These are phyloP conservation scores for Burhinus oedicnemus DNA, from an alignment of 2,113 vertebrate species.

Conservation along the genomic window DNA sequence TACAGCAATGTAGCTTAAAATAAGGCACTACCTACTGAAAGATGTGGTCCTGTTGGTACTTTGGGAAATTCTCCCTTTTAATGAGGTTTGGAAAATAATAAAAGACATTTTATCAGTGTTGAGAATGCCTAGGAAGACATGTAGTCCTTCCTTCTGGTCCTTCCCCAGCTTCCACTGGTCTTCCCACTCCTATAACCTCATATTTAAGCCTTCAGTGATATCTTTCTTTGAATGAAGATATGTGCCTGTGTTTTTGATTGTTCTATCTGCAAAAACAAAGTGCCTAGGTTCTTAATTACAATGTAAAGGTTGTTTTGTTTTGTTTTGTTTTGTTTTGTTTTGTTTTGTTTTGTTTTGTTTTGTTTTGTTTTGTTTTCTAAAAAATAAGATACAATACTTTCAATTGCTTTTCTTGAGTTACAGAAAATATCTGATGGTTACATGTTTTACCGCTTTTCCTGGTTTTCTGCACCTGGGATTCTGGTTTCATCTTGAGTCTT, in stretches of 20 bases:
- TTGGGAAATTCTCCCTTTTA: slow-evolving; percentile 1
- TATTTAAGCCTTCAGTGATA: neutral
- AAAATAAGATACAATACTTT: neutral
- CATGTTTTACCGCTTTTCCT: neutral
- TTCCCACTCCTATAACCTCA: neutral
- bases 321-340: neutral
- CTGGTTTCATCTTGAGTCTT: neutral
- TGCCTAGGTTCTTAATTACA: neutral
- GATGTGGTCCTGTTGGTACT: neutral
- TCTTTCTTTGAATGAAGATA: neutral
- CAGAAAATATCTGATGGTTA: neutral
- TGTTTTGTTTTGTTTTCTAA: neutral
- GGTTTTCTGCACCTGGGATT: neutral
- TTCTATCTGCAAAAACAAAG: neutral
- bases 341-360: too few relatives aligned
- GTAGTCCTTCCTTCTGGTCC: neutral
- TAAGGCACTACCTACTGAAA: neutral
- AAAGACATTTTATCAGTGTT: neutral
- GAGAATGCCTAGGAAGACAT: neutral
- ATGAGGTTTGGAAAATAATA: neutral
- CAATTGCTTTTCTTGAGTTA: neutral
- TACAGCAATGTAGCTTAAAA: neutral
- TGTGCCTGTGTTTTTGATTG: neutral
- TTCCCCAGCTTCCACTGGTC: neutral
- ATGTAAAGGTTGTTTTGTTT: neutral